These are phyloP conservation scores for Crotalus tigris DNA, from an alignment of 2,113 vertebrate species.

Conservation along the genomic window DNA sequence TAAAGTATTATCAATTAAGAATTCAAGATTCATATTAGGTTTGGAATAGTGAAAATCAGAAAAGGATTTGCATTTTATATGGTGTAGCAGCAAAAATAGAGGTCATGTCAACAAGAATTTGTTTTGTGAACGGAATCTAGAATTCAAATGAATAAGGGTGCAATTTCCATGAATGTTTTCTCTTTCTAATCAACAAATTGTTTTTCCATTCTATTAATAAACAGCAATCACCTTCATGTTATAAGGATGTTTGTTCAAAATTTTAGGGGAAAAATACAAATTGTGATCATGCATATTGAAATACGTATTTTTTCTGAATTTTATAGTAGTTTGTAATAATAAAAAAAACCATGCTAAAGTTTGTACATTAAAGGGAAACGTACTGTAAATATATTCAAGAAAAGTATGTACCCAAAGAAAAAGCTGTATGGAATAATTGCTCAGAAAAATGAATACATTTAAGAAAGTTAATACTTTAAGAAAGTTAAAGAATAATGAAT, in stretches of 20 bases:
- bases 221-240: background rate
- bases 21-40: slow-evolving; percentile 29
- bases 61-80: slow-evolving; percentile 46
- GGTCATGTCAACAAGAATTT: slow-evolving; percentile 42
- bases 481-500: background rate
- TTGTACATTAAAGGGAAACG: background rate
- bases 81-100: slow-evolving; percentile 34
- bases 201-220: fast-evolving
- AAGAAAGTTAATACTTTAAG: background rate
- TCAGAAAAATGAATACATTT: background rate
- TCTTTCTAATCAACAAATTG: slow-evolving; percentile 19
- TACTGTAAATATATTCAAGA: background rate
- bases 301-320: background rate
- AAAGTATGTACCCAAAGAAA: background rate
- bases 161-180: background rate
- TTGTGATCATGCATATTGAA: background rate
- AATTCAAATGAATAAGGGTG: background rate
- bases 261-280: background rate
- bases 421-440: background rate
- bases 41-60: slow-evolving; percentile 19
- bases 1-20: slow-evolving; percentile 46
- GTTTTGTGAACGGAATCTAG: slow-evolving; percentile 31
- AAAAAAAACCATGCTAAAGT: background rate
- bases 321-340: background rate
- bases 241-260: background rate